Evolutionary conservation across 1,140 invertebrate genomes (phyloP).

Genomic region (Riptortus pedestris): DNA sequence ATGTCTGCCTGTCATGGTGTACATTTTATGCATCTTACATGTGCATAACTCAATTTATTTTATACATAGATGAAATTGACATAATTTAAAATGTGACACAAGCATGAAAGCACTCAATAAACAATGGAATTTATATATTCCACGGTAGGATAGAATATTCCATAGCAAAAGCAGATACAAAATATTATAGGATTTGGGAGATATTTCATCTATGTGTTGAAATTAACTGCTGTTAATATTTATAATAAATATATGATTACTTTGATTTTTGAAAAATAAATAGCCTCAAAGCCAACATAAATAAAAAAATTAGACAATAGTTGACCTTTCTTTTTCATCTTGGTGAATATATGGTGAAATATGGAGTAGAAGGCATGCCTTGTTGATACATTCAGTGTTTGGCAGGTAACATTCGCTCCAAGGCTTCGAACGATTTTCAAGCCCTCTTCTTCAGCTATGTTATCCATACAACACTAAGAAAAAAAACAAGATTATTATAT

Average conservation of each 20-base stretch:
- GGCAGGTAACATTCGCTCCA: background rate
- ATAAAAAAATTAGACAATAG: background rate
- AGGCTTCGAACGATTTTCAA: background rate
- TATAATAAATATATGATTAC: background rate
- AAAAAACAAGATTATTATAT: background rate
- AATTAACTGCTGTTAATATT: background rate
- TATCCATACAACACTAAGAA: background rate
- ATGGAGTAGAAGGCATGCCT: background rate
- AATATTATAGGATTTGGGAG: background rate
- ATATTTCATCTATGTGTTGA: background rate
- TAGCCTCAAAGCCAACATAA: background rate
- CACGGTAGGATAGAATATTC: too few species aligned
- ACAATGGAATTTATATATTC: too few species aligned
- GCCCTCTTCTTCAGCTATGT: background rate
- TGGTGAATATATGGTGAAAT: background rate
- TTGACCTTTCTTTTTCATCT: background rate
- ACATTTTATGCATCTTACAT: too few species aligned
- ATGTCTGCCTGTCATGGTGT: too few species aligned
- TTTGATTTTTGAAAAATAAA: background rate
- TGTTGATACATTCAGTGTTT: background rate
- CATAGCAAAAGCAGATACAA: too few species aligned
- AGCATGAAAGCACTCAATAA: too few species aligned
- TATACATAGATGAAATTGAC: too few species aligned
- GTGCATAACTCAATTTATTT: too few species aligned
- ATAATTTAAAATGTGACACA: too few species aligned